A percentile compares a stretch with the other conserved stretches of the same genome.
phyloP scores from a whole-genome alignment of 2,113 vertebrate genomes.

The Colaptes auratus region DNA sequence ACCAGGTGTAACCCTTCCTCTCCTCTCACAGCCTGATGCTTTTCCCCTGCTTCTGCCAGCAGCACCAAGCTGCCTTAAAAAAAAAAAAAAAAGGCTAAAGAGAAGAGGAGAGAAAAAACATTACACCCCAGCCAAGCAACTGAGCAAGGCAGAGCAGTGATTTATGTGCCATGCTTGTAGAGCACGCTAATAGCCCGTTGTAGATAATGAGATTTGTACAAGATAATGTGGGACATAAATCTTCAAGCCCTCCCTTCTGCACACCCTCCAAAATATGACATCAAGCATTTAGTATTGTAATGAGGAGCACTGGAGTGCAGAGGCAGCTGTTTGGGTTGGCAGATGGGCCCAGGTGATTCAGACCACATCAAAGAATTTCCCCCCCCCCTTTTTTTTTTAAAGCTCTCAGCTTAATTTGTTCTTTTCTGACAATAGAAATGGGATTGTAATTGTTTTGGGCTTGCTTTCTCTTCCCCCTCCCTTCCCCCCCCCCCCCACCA shows the following conservation, averaged over 20 bases:
- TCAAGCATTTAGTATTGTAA: slow-evolving; percentile 68
- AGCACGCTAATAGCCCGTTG: slow-evolving; percentile 42
- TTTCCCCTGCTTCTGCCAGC: not conserved
- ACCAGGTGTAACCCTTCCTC: not conserved
- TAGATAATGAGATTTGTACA: slow-evolving; percentile 66
- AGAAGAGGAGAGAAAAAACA: not conserved
- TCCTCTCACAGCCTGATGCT: not conserved
- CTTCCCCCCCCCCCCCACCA: not conserved
- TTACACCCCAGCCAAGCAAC: too few relatives aligned
- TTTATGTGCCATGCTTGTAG: slow-evolving; percentile 56
- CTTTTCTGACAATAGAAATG: slow-evolving; percentile 62
- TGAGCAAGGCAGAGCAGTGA: not conserved
- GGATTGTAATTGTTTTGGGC: not conserved
- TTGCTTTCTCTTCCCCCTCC: not conserved
- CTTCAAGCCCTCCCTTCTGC: slow-evolving; percentile 46
- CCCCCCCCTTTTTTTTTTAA: slow-evolving; percentile 42
- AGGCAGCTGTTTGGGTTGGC: slow-evolving; percentile 52
- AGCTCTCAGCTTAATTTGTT: slow-evolving; percentile 62
- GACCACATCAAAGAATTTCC: slow-evolving; percentile 69
- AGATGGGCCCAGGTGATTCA: slow-evolving; percentile 64
- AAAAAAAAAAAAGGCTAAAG: not conserved
- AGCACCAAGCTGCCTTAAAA: not conserved
- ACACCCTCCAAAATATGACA: slow-evolving; percentile 58
- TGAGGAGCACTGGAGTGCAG: slow-evolving; percentile 36
- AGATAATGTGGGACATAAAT: slow-evolving; percentile 68